Conservation (phyloP, 1,140 invertebrate genomes). For the Rhizoglyphus robini region DNA sequence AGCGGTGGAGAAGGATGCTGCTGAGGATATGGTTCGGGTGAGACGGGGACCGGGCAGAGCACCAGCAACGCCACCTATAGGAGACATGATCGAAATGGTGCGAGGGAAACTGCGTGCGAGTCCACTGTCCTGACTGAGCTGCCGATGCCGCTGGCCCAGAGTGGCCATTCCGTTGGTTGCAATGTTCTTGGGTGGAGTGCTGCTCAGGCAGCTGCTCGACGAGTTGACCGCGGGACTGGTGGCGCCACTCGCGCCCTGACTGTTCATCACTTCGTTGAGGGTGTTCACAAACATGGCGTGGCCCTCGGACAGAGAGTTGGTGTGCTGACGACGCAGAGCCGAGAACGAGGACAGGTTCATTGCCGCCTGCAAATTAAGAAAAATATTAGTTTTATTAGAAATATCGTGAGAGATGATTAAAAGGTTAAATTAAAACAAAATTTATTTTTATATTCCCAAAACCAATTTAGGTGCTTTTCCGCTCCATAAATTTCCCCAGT, state of each 20-base stretch:
- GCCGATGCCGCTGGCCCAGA: neutral
- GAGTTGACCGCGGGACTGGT: neutral
- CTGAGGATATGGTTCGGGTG: neutral
- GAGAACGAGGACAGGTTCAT: conserved; percentile 22
- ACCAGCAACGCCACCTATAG: neutral
- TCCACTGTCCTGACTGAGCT: neutral
- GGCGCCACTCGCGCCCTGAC: conserved; percentile 6
- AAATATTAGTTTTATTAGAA: no score
- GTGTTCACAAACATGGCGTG: conserved; percentile 24
- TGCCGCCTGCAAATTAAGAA: conserved; percentile 20
- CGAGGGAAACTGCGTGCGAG: neutral
- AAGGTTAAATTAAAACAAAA: no score
- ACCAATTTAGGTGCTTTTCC: no score
- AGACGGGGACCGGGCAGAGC: neutral
- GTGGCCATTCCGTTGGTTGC: no score
- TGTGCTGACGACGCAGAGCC: conserved; percentile 20
- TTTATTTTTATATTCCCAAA: no score
- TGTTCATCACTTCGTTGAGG: conserved; percentile 24
- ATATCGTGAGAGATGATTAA: no score
- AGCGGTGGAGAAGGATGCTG: neutral
- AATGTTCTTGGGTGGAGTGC: no score
- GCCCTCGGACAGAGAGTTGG: conserved; percentile 15
- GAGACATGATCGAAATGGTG: neutral
- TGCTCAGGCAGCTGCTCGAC: no score
- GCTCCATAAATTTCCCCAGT: no score